A percentile compares a stretch with the other conserved stretches of the same genome.
Evolutionary conservation across 2,797 vertebrate species (phyloP).

Genomic region (Rhynchonycteris naso): DNA sequence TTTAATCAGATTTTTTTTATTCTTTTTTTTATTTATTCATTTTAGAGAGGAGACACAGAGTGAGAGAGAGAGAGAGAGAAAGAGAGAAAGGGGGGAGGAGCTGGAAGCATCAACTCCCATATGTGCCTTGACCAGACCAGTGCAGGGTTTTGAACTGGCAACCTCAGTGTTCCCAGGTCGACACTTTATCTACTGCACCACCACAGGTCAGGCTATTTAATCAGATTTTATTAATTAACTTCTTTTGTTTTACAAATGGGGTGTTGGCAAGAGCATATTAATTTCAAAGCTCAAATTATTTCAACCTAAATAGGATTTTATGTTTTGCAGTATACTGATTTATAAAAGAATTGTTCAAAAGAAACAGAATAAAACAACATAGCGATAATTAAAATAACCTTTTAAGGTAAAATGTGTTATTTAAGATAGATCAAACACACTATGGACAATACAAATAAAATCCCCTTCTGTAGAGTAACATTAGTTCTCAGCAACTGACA

Average conservation of each 20-base stretch:
- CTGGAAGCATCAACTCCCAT: no score
- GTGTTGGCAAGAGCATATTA: background rate
- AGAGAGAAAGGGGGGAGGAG: no score
- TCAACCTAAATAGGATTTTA: conserved; percentile 26
- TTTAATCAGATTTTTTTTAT: conserved; percentile 57
- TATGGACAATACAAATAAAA: background rate
- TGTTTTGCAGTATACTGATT: background rate
- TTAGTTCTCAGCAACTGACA: background rate
- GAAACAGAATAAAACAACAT: background rate
- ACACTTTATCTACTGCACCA: no score
- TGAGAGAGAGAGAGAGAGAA: no score
- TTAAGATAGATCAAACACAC: background rate
- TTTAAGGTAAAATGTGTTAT: background rate
- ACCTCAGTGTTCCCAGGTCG: no score
- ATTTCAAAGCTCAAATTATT: conserved; percentile 34
- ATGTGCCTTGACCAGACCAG: no score
- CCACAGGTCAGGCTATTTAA: no score
- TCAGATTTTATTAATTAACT: conserved; percentile 60
- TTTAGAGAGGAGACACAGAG: no score
- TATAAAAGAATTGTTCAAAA: conserved; percentile 30
- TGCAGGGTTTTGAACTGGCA: no score
- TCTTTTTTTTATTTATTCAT: conserved; percentile 50
- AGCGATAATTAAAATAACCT: background rate
- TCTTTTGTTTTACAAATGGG: background rate
- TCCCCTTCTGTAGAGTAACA: background rate